These are phyloP conservation scores for Cheilosia variabilis DNA, from an alignment of 2,888 invertebrate genomes.

Conservation along the genomic window DNA sequence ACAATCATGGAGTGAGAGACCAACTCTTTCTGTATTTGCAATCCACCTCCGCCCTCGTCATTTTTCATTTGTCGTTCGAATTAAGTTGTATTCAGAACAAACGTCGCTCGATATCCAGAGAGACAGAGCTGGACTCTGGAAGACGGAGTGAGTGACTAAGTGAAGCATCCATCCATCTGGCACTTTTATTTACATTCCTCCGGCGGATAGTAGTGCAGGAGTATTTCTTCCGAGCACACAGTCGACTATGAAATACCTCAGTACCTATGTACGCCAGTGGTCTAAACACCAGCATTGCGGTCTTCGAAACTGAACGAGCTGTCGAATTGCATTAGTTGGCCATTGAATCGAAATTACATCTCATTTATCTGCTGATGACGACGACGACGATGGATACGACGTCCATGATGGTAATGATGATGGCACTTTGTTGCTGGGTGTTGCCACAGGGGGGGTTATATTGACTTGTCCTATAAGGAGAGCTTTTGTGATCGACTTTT, in stretches of 20 bases:
- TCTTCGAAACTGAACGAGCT: constrained; percentile 67
- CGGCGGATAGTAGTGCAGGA: constrained; percentile 47
- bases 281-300: constrained; percentile 46
- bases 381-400: constrained; percentile 37
- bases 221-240: constrained; percentile 22
- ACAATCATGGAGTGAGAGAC: constrained; percentile 14
- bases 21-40: constrained; percentile 35
- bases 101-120: background rate
- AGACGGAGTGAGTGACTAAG: constrained; percentile 62
- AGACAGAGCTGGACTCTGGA: constrained; percentile 20
- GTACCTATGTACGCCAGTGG: background rate
- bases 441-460: background rate
- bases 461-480: constrained; percentile 37
- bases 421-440: constrained; percentile 14
- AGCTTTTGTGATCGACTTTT: constrained; percentile 53
- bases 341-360: constrained; percentile 73
- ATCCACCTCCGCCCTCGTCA: constrained; percentile 22
- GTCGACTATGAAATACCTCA: constrained; percentile 13
- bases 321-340: constrained; percentile 75
- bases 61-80: constrained; percentile 55
- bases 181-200: constrained; percentile 70
- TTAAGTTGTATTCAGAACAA: constrained; percentile 54
- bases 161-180: constrained; percentile 64
- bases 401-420: constrained; percentile 32
- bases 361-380: constrained; percentile 70